Evolutionary conservation across 2,888 invertebrate genomes (phyloP).

Genomic region (Diarsia dahlii): DNA sequence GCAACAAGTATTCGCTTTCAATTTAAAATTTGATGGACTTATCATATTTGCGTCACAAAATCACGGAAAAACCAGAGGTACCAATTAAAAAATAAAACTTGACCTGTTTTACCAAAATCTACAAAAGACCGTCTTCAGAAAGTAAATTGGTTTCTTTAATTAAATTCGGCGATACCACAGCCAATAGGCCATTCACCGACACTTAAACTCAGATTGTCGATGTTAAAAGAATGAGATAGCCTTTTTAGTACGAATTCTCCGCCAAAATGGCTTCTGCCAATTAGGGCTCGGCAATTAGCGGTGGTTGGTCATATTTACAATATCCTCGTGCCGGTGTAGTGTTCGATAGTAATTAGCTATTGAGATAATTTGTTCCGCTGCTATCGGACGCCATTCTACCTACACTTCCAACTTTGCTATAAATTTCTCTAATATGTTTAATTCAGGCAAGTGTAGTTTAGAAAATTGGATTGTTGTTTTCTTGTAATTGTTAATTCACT

Average conservation of each 20-base stretch:
- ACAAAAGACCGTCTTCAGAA: conserved; percentile 15
- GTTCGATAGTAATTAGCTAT: conserved; percentile 55
- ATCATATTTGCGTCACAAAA: neutral
- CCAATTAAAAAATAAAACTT: conserved; percentile 21
- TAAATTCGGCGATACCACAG: conserved; percentile 28
- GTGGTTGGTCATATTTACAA: conserved; percentile 52
- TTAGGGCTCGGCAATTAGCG: conserved; percentile 61
- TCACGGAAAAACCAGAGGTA: no score
- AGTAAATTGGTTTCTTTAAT: conserved; percentile 42
- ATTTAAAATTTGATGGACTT: neutral
- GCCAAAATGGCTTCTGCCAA: conserved; percentile 53
- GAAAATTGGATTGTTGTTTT: neutral
- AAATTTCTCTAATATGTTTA: neutral
- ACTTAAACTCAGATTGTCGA: conserved; percentile 38
- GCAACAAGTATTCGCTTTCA: neutral
- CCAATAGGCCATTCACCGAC: neutral
- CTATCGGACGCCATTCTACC: conserved; percentile 9
- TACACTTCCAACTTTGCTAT: conserved; percentile 20
- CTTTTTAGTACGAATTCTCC: conserved; percentile 35
- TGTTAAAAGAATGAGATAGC: conserved; percentile 39
- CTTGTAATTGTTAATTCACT: neutral
- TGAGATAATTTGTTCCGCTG: conserved; percentile 43
- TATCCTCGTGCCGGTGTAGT: conserved; percentile 31
- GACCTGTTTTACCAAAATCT: conserved; percentile 37
- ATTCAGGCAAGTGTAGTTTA: neutral